Conservation (phyloP, 2,888 invertebrate genomes). For the Nemotelus pantherinus region DNA sequence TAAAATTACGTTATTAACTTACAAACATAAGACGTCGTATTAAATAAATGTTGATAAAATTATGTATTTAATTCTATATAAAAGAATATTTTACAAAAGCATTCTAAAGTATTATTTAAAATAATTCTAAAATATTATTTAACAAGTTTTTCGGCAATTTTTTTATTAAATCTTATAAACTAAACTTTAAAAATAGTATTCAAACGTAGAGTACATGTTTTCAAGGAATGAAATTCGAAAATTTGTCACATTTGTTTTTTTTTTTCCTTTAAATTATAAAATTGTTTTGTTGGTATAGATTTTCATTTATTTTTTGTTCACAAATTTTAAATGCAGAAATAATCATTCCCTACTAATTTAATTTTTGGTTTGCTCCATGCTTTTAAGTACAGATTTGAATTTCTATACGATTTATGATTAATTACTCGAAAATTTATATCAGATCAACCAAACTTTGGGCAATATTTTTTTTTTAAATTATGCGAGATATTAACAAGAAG, state of each 20-base stretch:
- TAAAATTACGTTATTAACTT: too few species aligned
- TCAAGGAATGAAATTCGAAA: conserved; percentile 34
- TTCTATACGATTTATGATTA: neutral
- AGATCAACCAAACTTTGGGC: neutral
- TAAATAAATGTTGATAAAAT: conserved; percentile 16
- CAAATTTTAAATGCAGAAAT: neutral
- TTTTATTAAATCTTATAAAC: too few species aligned
- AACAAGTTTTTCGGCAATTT: too few species aligned
- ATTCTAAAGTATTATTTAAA: neutral
- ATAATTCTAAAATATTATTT: too few species aligned
- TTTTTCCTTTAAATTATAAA: too few species aligned
- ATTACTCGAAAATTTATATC: neutral
- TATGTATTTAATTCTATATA: conserved; percentile 4
- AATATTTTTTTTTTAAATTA: neutral
- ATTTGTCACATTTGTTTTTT: neutral
- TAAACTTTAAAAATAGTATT: too few species aligned
- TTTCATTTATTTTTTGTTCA: too few species aligned
- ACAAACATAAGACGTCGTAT: neutral
- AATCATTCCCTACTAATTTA: neutral
- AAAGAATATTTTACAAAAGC: conserved; percentile 26
- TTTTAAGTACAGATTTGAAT: conserved; percentile 9
- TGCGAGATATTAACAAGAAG: neutral
- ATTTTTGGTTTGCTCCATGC: conserved; percentile 14
- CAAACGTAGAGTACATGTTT: neutral
- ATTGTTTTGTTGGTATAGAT: too few species aligned